These are phyloP conservation scores for Lepidothrix coronata DNA, from an alignment of 2,113 vertebrate genomes.

Conservation along the genomic window DNA sequence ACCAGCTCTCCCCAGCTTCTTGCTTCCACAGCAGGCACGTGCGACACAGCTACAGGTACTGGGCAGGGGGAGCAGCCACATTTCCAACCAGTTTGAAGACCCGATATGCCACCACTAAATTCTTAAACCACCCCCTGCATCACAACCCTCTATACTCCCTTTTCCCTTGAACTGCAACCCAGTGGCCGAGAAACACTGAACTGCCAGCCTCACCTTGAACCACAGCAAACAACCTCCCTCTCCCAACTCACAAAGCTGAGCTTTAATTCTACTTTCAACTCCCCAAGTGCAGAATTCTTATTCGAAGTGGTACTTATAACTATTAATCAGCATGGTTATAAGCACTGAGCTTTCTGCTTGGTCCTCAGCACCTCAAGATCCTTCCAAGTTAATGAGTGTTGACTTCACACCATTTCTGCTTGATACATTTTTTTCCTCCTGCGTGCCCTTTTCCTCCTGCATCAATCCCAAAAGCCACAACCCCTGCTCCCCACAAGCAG, in stretches of 20 bases:
- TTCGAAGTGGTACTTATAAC: neutral
- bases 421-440: neutral
- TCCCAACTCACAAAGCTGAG: neutral
- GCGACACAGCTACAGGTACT: accelerated
- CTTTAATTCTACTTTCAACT: neutral
- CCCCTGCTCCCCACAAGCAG: neutral
- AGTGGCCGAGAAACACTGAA: neutral
- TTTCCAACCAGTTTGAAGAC: neutral
- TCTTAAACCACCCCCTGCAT: neutral
- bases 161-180: neutral
- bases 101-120: neutral
- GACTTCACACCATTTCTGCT: neutral
- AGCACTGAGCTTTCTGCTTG: neutral
- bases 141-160: accelerated
- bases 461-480: neutral
- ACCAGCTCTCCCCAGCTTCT: neutral
- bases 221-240: neutral
- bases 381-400: neutral
- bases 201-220: neutral
- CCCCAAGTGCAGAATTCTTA: neutral
- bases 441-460: accelerated
- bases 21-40: accelerated
- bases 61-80: neutral
- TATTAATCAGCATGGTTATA: neutral
- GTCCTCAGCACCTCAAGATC: neutral